phyloP scores from a whole-genome alignment of 35 echinoderm and acorn worm species.

The Diadema setosum region DNA sequence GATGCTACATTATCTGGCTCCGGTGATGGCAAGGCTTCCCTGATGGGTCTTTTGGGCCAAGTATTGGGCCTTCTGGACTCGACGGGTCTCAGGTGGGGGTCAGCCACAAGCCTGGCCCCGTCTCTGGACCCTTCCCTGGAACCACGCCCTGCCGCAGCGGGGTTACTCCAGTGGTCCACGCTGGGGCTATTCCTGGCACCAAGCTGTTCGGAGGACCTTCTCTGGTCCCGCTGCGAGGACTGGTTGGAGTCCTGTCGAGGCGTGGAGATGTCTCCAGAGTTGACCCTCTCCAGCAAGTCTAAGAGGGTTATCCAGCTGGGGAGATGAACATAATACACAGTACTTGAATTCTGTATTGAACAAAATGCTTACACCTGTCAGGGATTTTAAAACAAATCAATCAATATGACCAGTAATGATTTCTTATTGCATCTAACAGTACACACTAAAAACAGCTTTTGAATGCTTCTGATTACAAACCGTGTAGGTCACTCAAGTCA shows the following conservation, averaged over 20 bases:
- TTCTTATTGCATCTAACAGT: no score
- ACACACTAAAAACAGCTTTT: no score
- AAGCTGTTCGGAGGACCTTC: background rate
- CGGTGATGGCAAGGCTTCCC: background rate
- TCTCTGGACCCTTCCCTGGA: background rate
- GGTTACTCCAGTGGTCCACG: conserved; percentile 20
- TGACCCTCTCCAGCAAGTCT: conserved; percentile 68
- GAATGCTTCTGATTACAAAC: no score
- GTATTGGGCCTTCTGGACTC: conserved; percentile 4
- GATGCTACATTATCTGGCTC: background rate
- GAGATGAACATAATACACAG: no score
- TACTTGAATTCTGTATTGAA: no score
- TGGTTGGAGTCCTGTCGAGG: background rate
- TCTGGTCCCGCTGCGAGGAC: background rate
- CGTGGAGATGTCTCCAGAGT: conserved; percentile 5
- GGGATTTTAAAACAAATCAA: no score
- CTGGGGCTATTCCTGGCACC: background rate
- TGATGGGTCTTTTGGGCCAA: background rate
- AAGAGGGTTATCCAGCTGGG: conserved; percentile 77
- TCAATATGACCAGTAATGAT: no score
- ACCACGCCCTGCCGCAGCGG: no score
- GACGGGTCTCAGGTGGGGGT: background rate
- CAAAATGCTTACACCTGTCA: no score
- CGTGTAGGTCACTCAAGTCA: no score
- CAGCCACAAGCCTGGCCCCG: background rate